These are phyloP conservation scores for Osmoderma eremita DNA, from an alignment of 2,888 invertebrate genomes.

Conservation along the genomic window DNA sequence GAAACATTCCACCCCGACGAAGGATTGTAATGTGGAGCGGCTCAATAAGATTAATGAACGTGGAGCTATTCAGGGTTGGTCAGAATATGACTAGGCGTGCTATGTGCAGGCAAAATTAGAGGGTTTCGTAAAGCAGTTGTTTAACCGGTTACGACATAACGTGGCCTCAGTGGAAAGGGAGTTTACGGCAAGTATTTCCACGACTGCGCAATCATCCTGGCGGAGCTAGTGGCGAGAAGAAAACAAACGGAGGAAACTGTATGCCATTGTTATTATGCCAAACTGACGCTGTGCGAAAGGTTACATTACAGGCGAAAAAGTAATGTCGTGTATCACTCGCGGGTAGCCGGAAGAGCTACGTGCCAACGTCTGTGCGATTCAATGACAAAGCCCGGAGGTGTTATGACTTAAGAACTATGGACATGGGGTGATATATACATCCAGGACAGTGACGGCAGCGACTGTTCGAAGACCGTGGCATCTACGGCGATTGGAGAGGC, in stretches of 20 bases:
- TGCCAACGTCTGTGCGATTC: conserved; percentile 40
- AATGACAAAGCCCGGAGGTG: conserved; percentile 30
- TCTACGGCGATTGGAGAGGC: background rate
- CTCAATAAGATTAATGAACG: conserved; percentile 53
- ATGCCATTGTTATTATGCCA: conserved; percentile 52
- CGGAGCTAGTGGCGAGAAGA: conserved; percentile 52
- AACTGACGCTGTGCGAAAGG: conserved; percentile 45
- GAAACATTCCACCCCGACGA: too few relatives aligned
- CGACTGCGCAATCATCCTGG: conserved; percentile 46
- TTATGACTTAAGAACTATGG: conserved; percentile 39
- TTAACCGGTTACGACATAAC: conserved; percentile 49
- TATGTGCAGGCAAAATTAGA: conserved; percentile 43
- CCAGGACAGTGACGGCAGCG: too few relatives aligned
- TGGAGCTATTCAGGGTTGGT: conserved; percentile 51
- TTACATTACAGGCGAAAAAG: conserved; percentile 17
- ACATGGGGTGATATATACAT: conserved; percentile 21
- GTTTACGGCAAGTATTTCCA: conserved; percentile 45
- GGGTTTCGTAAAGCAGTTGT: conserved; percentile 50
- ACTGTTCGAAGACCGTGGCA: too few relatives aligned
- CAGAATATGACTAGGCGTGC: conserved; percentile 32
- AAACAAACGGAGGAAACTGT: too few relatives aligned
- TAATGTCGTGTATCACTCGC: conserved; percentile 33
- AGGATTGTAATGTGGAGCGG: conserved; percentile 47
- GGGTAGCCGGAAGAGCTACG: conserved; percentile 39
- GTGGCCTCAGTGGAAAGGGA: conserved; percentile 42